phyloP scores from a whole-genome alignment of 2,888 invertebrate genomes.

The Diarsia dahlii region DNA sequence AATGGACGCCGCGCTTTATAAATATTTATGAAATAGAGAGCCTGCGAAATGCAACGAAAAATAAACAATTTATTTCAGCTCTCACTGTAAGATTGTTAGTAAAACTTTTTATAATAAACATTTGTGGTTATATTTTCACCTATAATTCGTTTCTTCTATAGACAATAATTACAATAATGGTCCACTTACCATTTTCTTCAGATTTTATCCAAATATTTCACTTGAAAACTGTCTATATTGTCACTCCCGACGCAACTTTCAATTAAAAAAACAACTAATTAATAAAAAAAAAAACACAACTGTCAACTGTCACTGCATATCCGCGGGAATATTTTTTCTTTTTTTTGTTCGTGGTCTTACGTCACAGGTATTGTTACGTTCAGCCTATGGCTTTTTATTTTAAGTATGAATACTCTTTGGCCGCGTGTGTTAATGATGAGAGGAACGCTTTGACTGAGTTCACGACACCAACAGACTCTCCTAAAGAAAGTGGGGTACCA shows the following conservation, averaged over 20 bases:
- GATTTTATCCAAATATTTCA: conserved; percentile 51
- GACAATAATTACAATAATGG: not conserved
- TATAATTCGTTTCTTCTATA: not conserved
- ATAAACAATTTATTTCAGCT: not conserved
- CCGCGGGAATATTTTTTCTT: conserved; percentile 56
- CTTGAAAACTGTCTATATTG: conserved; percentile 39
- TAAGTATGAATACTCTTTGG: conserved; percentile 20
- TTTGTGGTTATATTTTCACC: not conserved
- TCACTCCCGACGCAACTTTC: conserved; percentile 30
- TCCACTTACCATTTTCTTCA: conserved; percentile 59
- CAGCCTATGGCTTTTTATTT: conserved; percentile 29
- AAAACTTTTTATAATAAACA: not conserved
- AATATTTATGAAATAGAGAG: conserved; percentile 51
- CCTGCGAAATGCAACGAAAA: not conserved
- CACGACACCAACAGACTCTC: conserved; percentile 35
- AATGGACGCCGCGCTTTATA: conserved; percentile 19
- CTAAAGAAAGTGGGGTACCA: conserved; percentile 65
- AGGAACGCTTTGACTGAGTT: conserved; percentile 46
- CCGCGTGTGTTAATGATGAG: conserved; percentile 45
- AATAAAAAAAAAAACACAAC: conserved; percentile 37
- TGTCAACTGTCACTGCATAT: conserved; percentile 66
- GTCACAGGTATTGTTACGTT: conserved; percentile 26
- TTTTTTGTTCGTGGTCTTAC: conserved; percentile 57
- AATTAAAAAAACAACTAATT: not conserved
- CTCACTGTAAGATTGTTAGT: not conserved